A percentile compares a stretch with the other conserved stretches of the same genome.
Conservation (phyloP, 2,888 invertebrate species). For the Drosophila engyochracea region DNA sequence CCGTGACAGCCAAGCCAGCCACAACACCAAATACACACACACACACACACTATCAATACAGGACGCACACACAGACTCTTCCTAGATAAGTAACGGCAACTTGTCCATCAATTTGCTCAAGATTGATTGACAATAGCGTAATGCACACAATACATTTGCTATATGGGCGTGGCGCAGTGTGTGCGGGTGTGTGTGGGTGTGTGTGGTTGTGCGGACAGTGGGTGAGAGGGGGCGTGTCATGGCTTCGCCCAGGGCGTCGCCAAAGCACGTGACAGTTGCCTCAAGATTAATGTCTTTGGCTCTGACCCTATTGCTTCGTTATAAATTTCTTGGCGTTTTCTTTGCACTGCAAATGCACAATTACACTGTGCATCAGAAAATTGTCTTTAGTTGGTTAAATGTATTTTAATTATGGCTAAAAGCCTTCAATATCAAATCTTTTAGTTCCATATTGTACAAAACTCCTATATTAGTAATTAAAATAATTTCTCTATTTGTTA, state of each 20-base stretch:
- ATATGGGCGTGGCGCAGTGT: slow-evolving; percentile 18
- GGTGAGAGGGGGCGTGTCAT: slow-evolving; percentile 9
- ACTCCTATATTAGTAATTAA: too few species aligned
- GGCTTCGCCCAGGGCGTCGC: slow-evolving; percentile 24
- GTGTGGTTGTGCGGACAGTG: too few species aligned
- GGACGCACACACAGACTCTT: slow-evolving; percentile 8
- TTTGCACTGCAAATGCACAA: slow-evolving; percentile 53
- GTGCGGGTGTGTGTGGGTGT: slow-evolving; percentile 6
- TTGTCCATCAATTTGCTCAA: slow-evolving; percentile 81
- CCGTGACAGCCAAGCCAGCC: slow-evolving; percentile 23
- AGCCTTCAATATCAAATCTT: not conserved
- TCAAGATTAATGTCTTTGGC: slow-evolving; percentile 75
- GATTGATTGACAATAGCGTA: slow-evolving; percentile 80
- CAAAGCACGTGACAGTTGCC: slow-evolving; percentile 67
- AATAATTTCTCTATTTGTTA: not conserved
- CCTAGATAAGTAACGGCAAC: slow-evolving; percentile 65
- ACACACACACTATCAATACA: slow-evolving; percentile 6
- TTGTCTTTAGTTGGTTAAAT: too few species aligned
- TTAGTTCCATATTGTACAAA: too few species aligned
- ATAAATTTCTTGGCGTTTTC: slow-evolving; percentile 59
- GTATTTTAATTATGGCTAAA: not conserved
- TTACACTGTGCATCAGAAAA: slow-evolving; percentile 41
- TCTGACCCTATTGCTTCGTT: slow-evolving; percentile 59
- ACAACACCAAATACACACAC: slow-evolving; percentile 11
- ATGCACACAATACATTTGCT: slow-evolving; percentile 77